Evolutionary conservation across 2,888 invertebrate species (phyloP).

Genomic region (Heteromyza rotundicornis): DNA sequence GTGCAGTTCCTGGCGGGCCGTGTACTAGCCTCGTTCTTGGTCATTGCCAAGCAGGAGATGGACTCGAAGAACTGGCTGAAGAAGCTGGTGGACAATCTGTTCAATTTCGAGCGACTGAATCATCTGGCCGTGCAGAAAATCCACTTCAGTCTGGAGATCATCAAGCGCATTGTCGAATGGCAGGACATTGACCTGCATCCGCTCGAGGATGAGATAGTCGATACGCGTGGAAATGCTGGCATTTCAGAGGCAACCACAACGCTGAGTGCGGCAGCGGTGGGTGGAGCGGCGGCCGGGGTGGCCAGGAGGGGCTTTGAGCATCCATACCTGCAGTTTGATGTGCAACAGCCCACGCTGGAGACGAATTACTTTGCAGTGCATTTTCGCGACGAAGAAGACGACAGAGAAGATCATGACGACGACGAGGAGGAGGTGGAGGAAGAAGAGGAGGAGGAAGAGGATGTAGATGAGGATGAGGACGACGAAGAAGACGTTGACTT

Average conservation of each 20-base stretch:
- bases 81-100: conserved; percentile 75
- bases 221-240: conserved; percentile 22
- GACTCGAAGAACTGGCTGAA: conserved; percentile 83
- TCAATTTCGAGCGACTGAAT: conserved; percentile 69
- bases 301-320: conserved; percentile 24
- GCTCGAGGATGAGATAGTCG: conserved; percentile 70
- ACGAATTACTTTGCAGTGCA: conserved; percentile 61
- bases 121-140: conserved; percentile 76
- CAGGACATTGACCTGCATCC: conserved; percentile 83
- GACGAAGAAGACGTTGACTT: conserved; percentile 19
- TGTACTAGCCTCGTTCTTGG: conserved; percentile 81
- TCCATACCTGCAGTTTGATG: conserved; percentile 49
- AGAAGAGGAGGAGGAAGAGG: not conserved
- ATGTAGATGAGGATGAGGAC: conserved; percentile 15
- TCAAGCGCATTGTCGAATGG: conserved; percentile 88
- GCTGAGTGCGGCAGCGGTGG: not conserved
- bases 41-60: conserved; percentile 81
- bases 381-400: conserved; percentile 37
- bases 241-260: conserved; percentile 20
- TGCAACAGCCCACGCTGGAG: conserved; percentile 52
- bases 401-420: conserved; percentile 6
- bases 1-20: conserved; percentile 81
- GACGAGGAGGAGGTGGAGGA: conserved; percentile 17
- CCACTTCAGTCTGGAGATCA: conserved; percentile 82
- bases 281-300: conserved; percentile 29